A percentile compares a stretch with the other conserved stretches of the same genome.
phyloP scores from a whole-genome alignment of 1,140 invertebrate species.

The Mesaphorura yosii region DNA sequence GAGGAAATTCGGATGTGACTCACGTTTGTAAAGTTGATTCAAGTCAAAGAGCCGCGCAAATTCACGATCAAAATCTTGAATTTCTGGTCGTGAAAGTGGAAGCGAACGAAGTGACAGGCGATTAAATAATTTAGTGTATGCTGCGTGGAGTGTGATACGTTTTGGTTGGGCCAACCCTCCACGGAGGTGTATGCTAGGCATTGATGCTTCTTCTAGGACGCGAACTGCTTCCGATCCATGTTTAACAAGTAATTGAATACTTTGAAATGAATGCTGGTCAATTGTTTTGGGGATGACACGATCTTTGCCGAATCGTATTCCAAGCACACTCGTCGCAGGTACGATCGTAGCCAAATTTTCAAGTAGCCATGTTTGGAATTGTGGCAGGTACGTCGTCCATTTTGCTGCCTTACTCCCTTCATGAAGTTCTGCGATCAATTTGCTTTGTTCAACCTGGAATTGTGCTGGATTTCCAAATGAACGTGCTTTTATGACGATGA shows the following conservation, averaged over 20 bases:
- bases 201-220: not conserved
- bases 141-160: not conserved
- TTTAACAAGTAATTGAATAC: not conserved
- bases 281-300: not conserved
- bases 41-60: constrained; percentile 3
- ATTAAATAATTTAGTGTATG: not conserved
- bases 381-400: not conserved
- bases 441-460: not conserved
- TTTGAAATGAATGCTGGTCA: not conserved
- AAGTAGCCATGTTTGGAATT: not conserved
- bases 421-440: not conserved
- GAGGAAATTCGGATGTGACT: too few relatives aligned
- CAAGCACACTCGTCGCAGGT: not conserved
- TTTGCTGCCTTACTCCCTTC: not conserved
- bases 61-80: constrained; percentile 6
- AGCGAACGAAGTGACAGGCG: not conserved
- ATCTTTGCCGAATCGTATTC: not conserved
- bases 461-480: constrained; percentile 25
- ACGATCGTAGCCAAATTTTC: not conserved
- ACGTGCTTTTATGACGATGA: constrained; percentile 36
- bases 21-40: constrained; percentile 5
- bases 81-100: constrained; percentile 2
- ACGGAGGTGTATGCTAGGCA: too few relatives aligned
- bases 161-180: too few relatives aligned
- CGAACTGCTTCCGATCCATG: not conserved